Evolutionary conservation across 2,797 vertebrate genomes (phyloP).

Genomic region (Channallabes apus): DNA sequence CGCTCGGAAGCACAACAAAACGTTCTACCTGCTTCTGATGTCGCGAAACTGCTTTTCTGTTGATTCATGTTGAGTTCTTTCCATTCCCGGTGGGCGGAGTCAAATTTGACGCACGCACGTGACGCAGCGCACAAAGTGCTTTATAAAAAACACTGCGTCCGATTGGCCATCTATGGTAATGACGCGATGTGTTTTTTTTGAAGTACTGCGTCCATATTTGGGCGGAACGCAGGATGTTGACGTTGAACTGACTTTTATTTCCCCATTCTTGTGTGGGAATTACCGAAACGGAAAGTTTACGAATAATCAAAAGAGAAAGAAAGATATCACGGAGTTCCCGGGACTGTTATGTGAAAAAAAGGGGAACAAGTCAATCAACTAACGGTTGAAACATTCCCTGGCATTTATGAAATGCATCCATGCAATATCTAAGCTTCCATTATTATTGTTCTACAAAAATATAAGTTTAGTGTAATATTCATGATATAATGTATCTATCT

Average conservation of each 20-base stretch:
- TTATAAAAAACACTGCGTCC: neutral
- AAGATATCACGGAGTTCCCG: neutral
- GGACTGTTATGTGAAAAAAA: neutral
- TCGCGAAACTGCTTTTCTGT: neutral
- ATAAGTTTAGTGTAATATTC: no score
- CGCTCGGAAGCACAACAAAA: neutral
- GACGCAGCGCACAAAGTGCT: slow-evolving; percentile 19
- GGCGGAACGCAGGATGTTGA: slow-evolving; percentile 4
- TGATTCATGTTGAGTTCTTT: neutral
- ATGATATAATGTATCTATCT: no score
- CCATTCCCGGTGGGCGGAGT: slow-evolving; percentile 9
- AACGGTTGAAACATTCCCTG: neutral
- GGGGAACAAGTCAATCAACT: neutral
- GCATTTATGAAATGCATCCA: neutral
- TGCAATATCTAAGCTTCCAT: neutral
- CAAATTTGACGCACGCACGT: slow-evolving; percentile 47
- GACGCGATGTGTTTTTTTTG: neutral
- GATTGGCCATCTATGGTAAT: slow-evolving; percentile 41
- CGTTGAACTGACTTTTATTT: neutral
- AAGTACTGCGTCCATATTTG: neutral
- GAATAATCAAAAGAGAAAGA: slow-evolving; percentile 6
- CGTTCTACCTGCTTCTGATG: no score
- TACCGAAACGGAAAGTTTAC: neutral
- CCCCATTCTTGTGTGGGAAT: slow-evolving; percentile 14
- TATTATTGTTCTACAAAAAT: neutral